phyloP scores from a whole-genome alignment of 2,888 invertebrate species.

The Drosophila macrospina region DNA sequence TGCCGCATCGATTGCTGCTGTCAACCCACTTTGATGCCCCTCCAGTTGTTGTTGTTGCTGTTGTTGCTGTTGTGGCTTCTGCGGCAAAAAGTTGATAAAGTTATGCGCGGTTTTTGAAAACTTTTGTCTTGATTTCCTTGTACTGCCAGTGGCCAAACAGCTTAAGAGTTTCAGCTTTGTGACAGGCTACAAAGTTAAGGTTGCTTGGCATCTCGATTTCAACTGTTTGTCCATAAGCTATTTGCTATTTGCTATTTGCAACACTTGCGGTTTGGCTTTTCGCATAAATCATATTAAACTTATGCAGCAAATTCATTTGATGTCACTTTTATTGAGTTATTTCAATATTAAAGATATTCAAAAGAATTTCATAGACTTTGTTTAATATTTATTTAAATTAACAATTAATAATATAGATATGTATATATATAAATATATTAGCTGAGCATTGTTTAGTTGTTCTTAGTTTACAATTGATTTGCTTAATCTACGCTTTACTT shows the following conservation, averaged over 20 bases:
- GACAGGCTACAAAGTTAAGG: slow-evolving; percentile 45
- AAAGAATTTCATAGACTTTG: no score
- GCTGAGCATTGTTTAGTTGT: no score
- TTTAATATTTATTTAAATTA: no score
- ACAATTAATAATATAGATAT: no score
- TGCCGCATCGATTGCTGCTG: slow-evolving; percentile 54
- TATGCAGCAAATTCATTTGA: background rate
- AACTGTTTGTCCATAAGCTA: slow-evolving; percentile 20
- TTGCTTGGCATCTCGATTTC: slow-evolving; percentile 23
- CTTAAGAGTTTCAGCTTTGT: slow-evolving; percentile 44
- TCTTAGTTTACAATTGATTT: no score
- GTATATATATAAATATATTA: no score
- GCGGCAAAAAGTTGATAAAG: slow-evolving; percentile 57
- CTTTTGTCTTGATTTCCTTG: slow-evolving; percentile 55
- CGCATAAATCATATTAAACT: background rate
- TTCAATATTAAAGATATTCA: no score
- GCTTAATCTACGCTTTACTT: no score
- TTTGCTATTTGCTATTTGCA: slow-evolving; percentile 32
- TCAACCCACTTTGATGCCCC: slow-evolving; percentile 45
- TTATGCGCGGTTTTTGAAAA: slow-evolving; percentile 63
- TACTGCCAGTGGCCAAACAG: slow-evolving; percentile 25
- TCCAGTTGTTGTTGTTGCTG: slow-evolving; percentile 28
- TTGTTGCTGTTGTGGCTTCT: slow-evolving; percentile 37
- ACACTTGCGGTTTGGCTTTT: slow-evolving; percentile 11
- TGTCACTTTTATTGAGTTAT: no score